Base-by-base conservation (phyloP, 2,113 vertebrate genomes). In the Tetraodon nigroviridis region DNA sequence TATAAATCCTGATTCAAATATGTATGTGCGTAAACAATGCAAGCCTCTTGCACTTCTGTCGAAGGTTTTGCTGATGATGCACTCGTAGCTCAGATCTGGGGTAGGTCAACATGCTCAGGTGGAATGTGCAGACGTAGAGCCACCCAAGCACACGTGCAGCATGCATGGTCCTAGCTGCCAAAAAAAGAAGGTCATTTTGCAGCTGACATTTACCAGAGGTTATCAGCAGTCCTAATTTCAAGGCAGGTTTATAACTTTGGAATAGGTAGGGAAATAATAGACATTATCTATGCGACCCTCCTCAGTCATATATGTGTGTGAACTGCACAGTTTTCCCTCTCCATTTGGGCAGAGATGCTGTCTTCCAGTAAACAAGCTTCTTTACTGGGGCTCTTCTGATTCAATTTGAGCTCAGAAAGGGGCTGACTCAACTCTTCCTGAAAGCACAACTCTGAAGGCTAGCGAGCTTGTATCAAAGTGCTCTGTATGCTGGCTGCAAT, bases 41-140 rank as follows among this genome's bases (percentile, higher is more conserved):
- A 76, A 22, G 80, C 79, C 84, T 55, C 78, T 78, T 48, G 17
- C 24, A 22, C 57, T 62, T 49, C 67, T 75, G 64, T 63, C 42
- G 19, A 7, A 6, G 20, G 67, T 86, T 89, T 57, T 87, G 86
- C 84, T 87, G 86, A 88, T 55, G 61, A 53, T 55, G 80, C 86
- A 78, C 67, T 87, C 89, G 76, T 51, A 73, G 63, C 63, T 67
- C 46, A 53, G 69, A 67, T 80, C 71, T 79, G 68, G 69, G 73
- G 62, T 78, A 86, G 86, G 87, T 90, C 87, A 58, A 52, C 51
- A 32, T 53, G 48, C 61, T 55, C 20, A 16, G 29, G 18, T 48
- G 53, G 68, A 60, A 47, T 48, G 15, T 12, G 49, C 50, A 64
- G 22, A 20, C 53, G 24, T 22, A 13, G 6, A 37, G 45, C 5